Evolutionary conservation across 1,140 invertebrate species (phyloP), one percentile per base, ranked within the genome.

Genomic region (Dufourea novaeangliae): DNA sequence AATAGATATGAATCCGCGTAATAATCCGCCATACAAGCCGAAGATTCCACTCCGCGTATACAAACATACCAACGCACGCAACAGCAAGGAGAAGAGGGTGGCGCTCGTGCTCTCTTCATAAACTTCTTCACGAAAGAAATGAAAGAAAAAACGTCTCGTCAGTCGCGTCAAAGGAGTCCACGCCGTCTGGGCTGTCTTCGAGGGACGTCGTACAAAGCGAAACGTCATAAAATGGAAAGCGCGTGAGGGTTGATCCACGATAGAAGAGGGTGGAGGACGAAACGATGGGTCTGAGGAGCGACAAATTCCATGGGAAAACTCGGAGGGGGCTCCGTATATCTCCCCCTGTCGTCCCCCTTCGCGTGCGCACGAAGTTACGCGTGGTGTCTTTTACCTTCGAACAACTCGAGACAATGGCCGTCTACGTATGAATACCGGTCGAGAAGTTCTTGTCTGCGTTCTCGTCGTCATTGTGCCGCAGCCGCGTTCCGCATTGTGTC

Each of bases 371-470:
- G 39, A 69, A 86, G 79, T 68, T 87, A 66, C 86, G 80, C 66
- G 54, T 46, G 54, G 37, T 76, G 85, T 87, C 87, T 84, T 88
- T 86, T 87, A 69, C 85, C 77, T 83, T 83, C 86, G 87, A 84
- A 88, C 73, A 81, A 87, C 83, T 86, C 63, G 81, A 89, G 82
- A 89, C 87, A 88, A 89, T 88, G 79, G 86, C 69, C 87, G 78
- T 82, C 85, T 79, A 87, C 69, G 79, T 85, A 75, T 84, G 86
- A 88, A 88, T 89, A 86, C 80, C 72, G 75, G 80, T 77, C 72
- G 85, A 86, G 86, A 83, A 68, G 79, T 88, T 78, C 75, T 82
- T 75, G 78, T 83, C 84, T 80, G 37, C 67, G 54, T 76, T 59
- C 64, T 69, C 66, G 73, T 69, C 73, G 73, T 69, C 66, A 76